Percentiles rank a stretch among this genome's conserved stretches.
These are phyloP conservation scores for Apistogramma diplotaenia DNA, from an alignment of 2,113 vertebrate species.

Conservation along the genomic window DNA sequence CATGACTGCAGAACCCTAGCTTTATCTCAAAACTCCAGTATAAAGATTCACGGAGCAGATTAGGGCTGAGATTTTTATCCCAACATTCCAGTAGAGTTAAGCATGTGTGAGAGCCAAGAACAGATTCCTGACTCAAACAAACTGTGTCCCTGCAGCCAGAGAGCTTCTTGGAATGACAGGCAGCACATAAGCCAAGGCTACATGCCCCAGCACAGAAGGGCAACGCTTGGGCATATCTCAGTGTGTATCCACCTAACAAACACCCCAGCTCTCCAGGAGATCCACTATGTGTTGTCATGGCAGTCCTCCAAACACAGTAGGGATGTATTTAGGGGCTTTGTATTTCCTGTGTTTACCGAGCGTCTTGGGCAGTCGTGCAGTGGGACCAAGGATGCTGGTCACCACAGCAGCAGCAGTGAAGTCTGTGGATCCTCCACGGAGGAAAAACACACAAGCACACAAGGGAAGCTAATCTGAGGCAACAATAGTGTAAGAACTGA, in stretches of 20 bases:
- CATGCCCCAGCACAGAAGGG: conserved; percentile 30
- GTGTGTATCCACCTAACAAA: conserved; percentile 67
- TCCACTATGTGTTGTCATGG: conserved; percentile 72
- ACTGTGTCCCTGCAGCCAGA: conserved; percentile 27
- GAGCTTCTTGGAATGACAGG: conserved; percentile 34
- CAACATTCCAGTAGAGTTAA: conserved; percentile 53
- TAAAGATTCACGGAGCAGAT: conserved; percentile 54
- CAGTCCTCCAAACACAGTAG: conserved; percentile 73
- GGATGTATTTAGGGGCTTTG: conserved; percentile 71
- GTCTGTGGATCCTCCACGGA: conserved; percentile 8
- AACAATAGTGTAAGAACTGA: conserved; percentile 44
- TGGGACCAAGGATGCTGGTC: conserved; percentile 49
- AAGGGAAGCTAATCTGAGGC: conserved; percentile 43
- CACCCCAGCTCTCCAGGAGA: conserved; percentile 55
- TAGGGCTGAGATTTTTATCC: conserved; percentile 51
- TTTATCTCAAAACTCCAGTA: conserved; percentile 40
- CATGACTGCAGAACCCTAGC: background rate
- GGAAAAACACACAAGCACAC: conserved; percentile 30
- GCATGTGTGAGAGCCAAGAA: conserved; percentile 22
- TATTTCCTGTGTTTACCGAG: conserved; percentile 69
- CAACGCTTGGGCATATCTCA: conserved; percentile 66
- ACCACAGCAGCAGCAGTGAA: conserved; percentile 47
- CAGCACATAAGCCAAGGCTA: conserved; percentile 38
- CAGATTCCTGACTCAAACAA: conserved; percentile 30
- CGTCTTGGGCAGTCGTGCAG: conserved; percentile 57